Evolutionary conservation across 2,797 vertebrate genomes (phyloP), one percentile per base, ranked within the genome.

Genomic region (Helostoma temminkii): DNA sequence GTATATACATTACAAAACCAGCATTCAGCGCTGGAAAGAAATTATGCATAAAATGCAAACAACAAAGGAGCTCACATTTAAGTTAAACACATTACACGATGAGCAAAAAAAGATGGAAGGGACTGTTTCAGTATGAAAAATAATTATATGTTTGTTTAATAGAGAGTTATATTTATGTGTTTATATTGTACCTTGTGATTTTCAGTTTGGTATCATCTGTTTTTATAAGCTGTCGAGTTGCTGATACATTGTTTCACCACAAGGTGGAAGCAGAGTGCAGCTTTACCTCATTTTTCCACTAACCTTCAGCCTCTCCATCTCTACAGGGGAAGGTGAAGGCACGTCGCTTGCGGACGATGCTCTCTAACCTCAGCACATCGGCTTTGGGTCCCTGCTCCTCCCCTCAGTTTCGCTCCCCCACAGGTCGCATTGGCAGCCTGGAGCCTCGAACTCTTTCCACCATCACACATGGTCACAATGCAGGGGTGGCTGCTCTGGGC

Each of bases 251-350:
- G 19, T 9, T 30, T n/a, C 6, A 63, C 82, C 90, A 89, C 76
- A 56, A 54, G 88, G 71, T 80, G 91, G 88, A 89, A 85, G 80
- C 66, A 86, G 36, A 83, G 59, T 9, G 24, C 50, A 54, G 41
- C 6, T 7, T 0, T 28, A 12, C 6, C n/a, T 14, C 8, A 45
- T 16, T 43, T 19, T 9, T 1, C 5, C 19, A 25, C 26, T 50
- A 6, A 75, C 45, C 34, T 18, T 47, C 37, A 37, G 10, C 50
- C 7, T 61, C 6, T 52, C 28, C 24, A 1, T 74, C 24, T 72
- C 30, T 36, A 32, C 77, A 98, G 96, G 96, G 96, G 26, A 97
- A 97, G 83, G 92, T 96, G 55, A 97, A 96, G 87, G 89, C 93
- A 0, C 95, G 95, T 11, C 93, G 95, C 30, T 78, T 97, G 49